Base-by-base conservation (phyloP, 92 coral and sea anemone genomes). In the Pocillopora grandis region DNA sequence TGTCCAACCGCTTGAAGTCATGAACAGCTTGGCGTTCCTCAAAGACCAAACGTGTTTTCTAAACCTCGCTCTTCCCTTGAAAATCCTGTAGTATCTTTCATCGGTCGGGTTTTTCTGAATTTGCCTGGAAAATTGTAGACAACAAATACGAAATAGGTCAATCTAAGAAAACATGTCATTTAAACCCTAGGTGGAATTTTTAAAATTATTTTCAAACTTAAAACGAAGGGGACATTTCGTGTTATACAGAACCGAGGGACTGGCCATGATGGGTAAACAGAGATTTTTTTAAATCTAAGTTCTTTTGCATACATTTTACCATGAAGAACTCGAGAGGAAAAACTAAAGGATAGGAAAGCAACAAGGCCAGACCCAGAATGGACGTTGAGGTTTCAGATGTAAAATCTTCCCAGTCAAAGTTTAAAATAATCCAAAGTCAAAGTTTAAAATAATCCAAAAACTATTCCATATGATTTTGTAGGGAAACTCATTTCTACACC, bases 1-100 rank as follows among this genome's bases (percentile, higher is more conserved):
- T 13, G 88, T 80, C 98, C 98, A 94, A 0, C 98, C 98, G 62
- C 98, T 89, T 7, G 88, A 83, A 20, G 81, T 63, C 88, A 94
- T 85, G 78, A 94, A 94, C 90, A 89, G 80, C 75, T 89, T 91
- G 66, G 98, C 98, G 64, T 91, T 90, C 23, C 89, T 88, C 49
- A 92, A 75, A 15, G 89, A 70, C 98, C 95, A 91, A 31, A 94
- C 95, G 56, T 88, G 84, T 62, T 92, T 89, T 75, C 90, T 90
- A 68, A 94, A 94, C 87, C 85, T 84, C 23, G 85, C 90, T 55
- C 98, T 87, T 8, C 92, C 84, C 64, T 80, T 91, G 84, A 85
- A 91, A 23, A 94, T 88, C 65, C 98, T 85, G 71, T 92, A 92
- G 16, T 83, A 84, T 61, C 79, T 94, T 59, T 94, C 98, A 55